Conservation (phyloP, 1,140 invertebrate genomes). For the Drosophila lacertosa region DNA sequence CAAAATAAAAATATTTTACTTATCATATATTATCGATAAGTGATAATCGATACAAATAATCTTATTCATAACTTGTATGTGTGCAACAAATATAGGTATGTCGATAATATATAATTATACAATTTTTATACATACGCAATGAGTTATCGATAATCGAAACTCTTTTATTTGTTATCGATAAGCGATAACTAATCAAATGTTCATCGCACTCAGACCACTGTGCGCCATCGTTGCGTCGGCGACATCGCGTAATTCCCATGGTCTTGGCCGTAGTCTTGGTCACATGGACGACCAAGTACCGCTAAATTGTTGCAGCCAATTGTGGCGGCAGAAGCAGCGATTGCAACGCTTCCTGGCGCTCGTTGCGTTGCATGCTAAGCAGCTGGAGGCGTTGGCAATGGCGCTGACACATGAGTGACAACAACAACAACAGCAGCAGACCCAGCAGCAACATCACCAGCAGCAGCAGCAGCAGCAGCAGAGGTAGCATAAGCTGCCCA, state of each 20-base stretch:
- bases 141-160: background rate
- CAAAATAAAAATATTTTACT: too few relatives aligned
- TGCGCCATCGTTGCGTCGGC: conserved; percentile 12
- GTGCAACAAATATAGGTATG: too few relatives aligned
- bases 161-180: background rate
- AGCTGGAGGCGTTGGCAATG: conserved; percentile 59
- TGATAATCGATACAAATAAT: background rate
- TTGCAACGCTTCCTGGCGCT: conserved; percentile 62
- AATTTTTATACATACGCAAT: too few relatives aligned
- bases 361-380: conserved; percentile 72
- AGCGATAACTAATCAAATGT: too few relatives aligned
- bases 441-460: too few relatives aligned
- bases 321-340: conserved; percentile 30
- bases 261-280: conserved; percentile 39
- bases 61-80: too few relatives aligned
- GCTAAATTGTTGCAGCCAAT: conserved; percentile 73
- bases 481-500: conserved; percentile 46
- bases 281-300: conserved; percentile 63
- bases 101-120: too few relatives aligned
- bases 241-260: conserved; percentile 66
- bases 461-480: background rate
- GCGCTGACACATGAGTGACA: conserved; percentile 62
- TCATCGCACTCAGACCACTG: conserved; percentile 49
- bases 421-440: conserved; percentile 35
- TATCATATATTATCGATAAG: background rate